These are phyloP conservation scores for Bombus cullumanus DNA, from an alignment of 1,140 invertebrate species.

Conservation along the genomic window DNA sequence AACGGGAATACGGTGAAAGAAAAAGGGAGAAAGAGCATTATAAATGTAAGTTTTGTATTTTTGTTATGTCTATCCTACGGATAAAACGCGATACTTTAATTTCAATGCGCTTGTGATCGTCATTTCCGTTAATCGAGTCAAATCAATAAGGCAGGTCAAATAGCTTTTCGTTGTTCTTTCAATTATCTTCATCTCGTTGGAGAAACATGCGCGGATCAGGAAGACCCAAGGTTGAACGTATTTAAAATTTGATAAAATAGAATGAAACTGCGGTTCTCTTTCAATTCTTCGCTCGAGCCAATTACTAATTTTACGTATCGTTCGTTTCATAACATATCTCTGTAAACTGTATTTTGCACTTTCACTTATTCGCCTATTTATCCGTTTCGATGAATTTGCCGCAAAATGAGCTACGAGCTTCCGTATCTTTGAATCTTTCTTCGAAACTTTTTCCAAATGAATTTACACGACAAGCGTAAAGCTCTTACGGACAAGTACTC, in stretches of 20 bases:
- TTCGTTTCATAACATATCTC: background rate
- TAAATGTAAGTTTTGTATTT: constrained; percentile 28
- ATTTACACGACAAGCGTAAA: background rate
- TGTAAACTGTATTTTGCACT: background rate
- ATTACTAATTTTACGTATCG: background rate
- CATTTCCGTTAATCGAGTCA: background rate
- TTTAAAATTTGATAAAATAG: background rate
- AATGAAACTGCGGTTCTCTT: background rate
- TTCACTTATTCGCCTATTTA: background rate
- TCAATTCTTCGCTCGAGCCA: rapidly evolving
- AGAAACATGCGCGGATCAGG: no score
- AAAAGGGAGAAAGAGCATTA: background rate
- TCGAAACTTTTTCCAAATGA: no score
- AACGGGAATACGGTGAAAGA: background rate
- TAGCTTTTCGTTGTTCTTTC: background rate
- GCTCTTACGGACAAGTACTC: background rate
- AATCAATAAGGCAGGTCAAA: background rate
- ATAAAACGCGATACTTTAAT: background rate
- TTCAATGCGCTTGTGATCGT: rapidly evolving
- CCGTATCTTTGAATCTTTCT: background rate
- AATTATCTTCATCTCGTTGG: no score
- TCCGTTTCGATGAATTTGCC: background rate
- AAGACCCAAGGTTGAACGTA: background rate
- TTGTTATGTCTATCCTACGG: background rate
- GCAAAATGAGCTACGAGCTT: background rate